Conservation (phyloP, 2,113 vertebrate species). For the Ariopsis seemanni region DNA sequence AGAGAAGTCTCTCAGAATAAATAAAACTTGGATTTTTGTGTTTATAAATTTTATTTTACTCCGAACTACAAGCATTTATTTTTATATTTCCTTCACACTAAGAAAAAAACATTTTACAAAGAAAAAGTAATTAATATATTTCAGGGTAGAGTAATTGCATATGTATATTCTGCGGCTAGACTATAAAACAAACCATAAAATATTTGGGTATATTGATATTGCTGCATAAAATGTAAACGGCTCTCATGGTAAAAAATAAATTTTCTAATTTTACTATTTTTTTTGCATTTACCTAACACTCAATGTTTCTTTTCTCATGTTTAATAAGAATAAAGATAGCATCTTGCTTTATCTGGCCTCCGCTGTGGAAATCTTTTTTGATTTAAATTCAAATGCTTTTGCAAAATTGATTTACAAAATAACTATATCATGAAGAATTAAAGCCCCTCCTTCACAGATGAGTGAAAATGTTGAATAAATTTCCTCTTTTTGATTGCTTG, state of each 20-base stretch:
- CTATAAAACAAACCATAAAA: background rate
- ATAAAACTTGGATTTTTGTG: background rate
- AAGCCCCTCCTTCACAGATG: no score
- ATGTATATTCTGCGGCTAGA: background rate
- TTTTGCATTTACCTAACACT: no score
- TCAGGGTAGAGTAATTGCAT: background rate
- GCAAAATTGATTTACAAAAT: no score
- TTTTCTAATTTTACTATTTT: no score
- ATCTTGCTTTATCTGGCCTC: no score
- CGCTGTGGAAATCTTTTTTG: no score
- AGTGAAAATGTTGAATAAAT: no score
- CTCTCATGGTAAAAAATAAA: background rate
- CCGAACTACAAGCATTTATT: background rate
- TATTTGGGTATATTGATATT: constrained; percentile 2
- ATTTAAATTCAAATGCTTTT: no score
- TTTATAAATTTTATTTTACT: background rate
- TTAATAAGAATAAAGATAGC: no score
- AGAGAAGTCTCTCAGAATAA: background rate
- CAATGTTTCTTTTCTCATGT: no score
- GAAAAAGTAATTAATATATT: constrained; percentile 1
- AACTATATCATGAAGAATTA: no score
- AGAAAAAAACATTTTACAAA: background rate
- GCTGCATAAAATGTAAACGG: constrained; percentile 2
- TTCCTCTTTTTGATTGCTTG: no score
- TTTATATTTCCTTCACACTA: background rate